A percentile compares a stretch with the other conserved stretches of the same genome.
Evolutionary conservation across 1,140 invertebrate species (phyloP).

Genomic region (Drosophila melanogaster): Release_6_plus_ISO1_MT NT_033777.3:14160501-14161000

Average conservation of each 20-base stretch:
- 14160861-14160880: slow-evolving; percentile 21
- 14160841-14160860: background rate
- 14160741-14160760: slow-evolving; percentile 39
- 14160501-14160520: slow-evolving; percentile 3
- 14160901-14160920: slow-evolving; percentile 23
- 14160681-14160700: slow-evolving; percentile 66
- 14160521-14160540: background rate
- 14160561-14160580: slow-evolving; percentile 40
- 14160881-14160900: background rate
- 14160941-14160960: slow-evolving; percentile 18
- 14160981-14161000: slow-evolving; percentile 68
- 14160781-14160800: slow-evolving; percentile 76
- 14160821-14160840: slow-evolving; percentile 15
- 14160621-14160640: background rate
- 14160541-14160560: slow-evolving; percentile 28
- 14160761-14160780: slow-evolving; percentile 69
- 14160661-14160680: slow-evolving; percentile 35
- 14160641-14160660: slow-evolving; percentile 4
- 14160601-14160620: slow-evolving; percentile 15
- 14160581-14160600: slow-evolving; percentile 22
- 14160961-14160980: slow-evolving; percentile 50
- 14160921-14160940: slow-evolving; percentile 32
- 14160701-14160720: slow-evolving; percentile 25
- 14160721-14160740: slow-evolving; percentile 3
- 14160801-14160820: slow-evolving; percentile 58